Evolutionary conservation across 1,140 invertebrate species (phyloP).

Genomic region (Diprion similis): DNA sequence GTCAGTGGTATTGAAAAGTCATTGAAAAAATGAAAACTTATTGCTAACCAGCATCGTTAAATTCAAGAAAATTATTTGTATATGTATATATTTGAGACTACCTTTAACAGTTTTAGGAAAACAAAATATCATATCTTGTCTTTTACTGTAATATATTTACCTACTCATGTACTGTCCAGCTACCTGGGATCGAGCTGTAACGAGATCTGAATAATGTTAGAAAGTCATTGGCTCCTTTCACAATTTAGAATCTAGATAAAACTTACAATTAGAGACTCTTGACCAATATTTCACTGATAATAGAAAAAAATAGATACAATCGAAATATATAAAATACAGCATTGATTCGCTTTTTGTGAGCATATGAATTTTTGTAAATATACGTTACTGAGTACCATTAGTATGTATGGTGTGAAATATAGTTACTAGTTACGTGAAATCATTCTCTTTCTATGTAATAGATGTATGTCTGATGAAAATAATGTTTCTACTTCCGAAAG

Average conservation of each 20-base stretch:
- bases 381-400: not conserved
- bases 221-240: not conserved
- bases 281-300: not conserved
- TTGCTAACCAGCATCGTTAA: not conserved
- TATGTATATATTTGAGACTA: not conserved
- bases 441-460: not conserved
- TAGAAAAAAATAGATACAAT: not conserved
- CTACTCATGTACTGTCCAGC: not conserved
- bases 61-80: slow-evolving; percentile 1
- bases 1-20: too few species aligned
- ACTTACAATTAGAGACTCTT: not conserved
- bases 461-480: too few species aligned
- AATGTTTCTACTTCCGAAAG: not conserved
- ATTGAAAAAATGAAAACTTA: not conserved
- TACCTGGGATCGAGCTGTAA: not conserved
- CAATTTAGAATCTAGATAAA: not conserved
- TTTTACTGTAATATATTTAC: not conserved
- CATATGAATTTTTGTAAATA: not conserved
- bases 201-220: not conserved
- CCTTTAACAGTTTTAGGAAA: not conserved
- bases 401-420: not conserved
- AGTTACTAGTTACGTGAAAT: not conserved
- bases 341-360: not conserved
- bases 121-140: not conserved
- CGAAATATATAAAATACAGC: too few species aligned